Base-by-base conservation (phyloP, 2,797 vertebrate species). In the Sebastiscus tertius region DNA sequence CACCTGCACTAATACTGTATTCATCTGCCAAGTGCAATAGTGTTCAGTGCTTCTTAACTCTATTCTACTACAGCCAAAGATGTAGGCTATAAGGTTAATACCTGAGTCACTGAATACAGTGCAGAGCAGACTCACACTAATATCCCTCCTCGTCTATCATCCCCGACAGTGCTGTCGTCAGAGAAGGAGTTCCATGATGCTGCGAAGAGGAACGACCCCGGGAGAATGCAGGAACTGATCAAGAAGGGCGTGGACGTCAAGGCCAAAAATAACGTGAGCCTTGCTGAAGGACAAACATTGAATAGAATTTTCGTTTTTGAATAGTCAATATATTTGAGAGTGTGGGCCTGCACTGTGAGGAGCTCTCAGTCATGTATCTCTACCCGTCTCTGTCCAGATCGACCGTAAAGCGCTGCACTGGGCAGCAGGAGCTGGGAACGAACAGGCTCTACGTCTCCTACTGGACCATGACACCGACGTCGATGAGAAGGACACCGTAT, bases 111-210 rank as follows among this genome's bases (percentile, higher is more conserved):
- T 10, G 6, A 29, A 22, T 8, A 18, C 22, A n/a, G 16, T 10
- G 26, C 1, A 12, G 33, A 33, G 6, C 24, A 68, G 20, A 5
- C 18, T 6, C 0, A 52, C 49, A 46, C 16, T 65, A 9, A 61
- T 10, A 27, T 11, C 34, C 14, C 16, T 70, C 14, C 10, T 16
- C 65, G 29, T 89, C 10, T 63, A 0, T 77, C 16, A 56, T 31
- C 62, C 3, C 31, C 49, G 76, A 9, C 88, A 98, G 97, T 98
- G 93, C 93, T 98, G 72, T 94, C 90, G 29, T 95, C 96, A 14
- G 98, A 99, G 75, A 97, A 96, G 89, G 96, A 96, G 60, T 95
- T 99, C 70, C 97, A 98, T 0, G 87, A 96, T 58, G 97, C 97
- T 0, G 95, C 97, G 0, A 96, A 94, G 77, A 88, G 80, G 78